phyloP scores from a whole-genome alignment of 2,888 invertebrate genomes.

The Melangyna quadrimaculata region DNA sequence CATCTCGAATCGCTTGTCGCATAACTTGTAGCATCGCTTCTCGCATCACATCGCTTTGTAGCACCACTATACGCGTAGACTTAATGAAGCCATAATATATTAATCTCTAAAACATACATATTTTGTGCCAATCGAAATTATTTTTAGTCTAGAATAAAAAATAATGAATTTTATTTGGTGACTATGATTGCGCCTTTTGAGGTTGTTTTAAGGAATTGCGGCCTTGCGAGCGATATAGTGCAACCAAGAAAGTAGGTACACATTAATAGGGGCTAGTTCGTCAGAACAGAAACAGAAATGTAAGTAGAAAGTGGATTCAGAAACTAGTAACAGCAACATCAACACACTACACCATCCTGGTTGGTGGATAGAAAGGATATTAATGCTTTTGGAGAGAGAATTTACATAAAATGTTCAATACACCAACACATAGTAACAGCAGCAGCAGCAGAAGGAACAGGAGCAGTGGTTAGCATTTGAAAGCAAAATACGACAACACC shows the following conservation, averaged over 20 bases:
- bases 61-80: too few species aligned
- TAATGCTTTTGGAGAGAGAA: slow-evolving; percentile 64
- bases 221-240: slow-evolving; percentile 11
- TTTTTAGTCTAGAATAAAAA: too few species aligned
- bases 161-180: too few species aligned
- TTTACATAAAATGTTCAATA: slow-evolving; percentile 71
- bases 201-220: background rate
- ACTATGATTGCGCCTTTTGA: background rate
- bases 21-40: too few species aligned
- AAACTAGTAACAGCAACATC: slow-evolving; percentile 49
- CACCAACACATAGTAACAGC: slow-evolving; percentile 8
- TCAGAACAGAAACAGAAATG: slow-evolving; percentile 73
- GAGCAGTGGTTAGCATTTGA: slow-evolving; percentile 45
- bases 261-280: slow-evolving; percentile 75
- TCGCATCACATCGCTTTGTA: too few species aligned
- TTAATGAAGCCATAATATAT: too few species aligned
- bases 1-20: too few species aligned
- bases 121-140: too few species aligned
- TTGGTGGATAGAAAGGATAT: slow-evolving; percentile 63
- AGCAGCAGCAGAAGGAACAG: slow-evolving; percentile 1
- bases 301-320: slow-evolving; percentile 66
- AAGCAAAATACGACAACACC: slow-evolving; percentile 36
- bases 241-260: slow-evolving; percentile 65
- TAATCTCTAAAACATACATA: too few species aligned
- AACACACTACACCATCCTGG: slow-evolving; percentile 33